These are phyloP conservation scores for Agrotis segetum DNA, from an alignment of 2,888 invertebrate genomes.

Conservation along the genomic window DNA sequence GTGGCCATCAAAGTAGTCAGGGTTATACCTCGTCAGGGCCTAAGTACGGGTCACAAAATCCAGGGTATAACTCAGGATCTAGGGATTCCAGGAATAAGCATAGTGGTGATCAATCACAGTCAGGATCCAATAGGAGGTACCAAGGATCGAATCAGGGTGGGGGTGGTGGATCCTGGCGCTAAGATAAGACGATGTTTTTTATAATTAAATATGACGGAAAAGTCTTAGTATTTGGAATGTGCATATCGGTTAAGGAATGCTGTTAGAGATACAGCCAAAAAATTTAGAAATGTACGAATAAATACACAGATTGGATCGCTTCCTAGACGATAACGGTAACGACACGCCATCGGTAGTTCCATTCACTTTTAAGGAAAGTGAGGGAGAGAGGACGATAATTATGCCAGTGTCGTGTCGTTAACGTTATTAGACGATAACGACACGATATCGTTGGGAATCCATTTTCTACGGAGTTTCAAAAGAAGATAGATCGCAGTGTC, in stretches of 20 bases:
- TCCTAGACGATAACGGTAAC: too few relatives aligned
- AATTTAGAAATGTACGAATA: background rate
- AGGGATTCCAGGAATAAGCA: constrained; percentile 56
- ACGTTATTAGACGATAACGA: too few relatives aligned
- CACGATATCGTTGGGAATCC: too few relatives aligned
- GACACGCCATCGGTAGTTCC: too few relatives aligned
- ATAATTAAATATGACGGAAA: constrained; percentile 14
- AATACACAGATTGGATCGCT: background rate
- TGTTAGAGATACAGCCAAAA: constrained; percentile 8
- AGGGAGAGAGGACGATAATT: too few relatives aligned
- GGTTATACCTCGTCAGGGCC: constrained; percentile 44
- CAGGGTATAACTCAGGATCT: constrained; percentile 54
- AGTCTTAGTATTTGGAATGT: constrained; percentile 1
- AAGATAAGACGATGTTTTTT: constrained; percentile 21
- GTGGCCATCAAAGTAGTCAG: constrained; percentile 54
- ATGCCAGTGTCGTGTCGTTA: too few relatives aligned
- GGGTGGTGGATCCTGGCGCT: constrained; percentile 56
- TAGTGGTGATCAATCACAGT: constrained; percentile 49
- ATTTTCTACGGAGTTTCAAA: too few relatives aligned
- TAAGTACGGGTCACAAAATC: constrained; percentile 47
- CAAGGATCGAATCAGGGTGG: constrained; percentile 58
- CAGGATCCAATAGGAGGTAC: constrained; percentile 47
- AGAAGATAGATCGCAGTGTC: too few relatives aligned
- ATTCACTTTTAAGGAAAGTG: too few relatives aligned
- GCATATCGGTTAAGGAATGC: constrained; percentile 32